Conservation (phyloP, 2,113 vertebrate genomes). For the Tupaia chinensis region DNA sequence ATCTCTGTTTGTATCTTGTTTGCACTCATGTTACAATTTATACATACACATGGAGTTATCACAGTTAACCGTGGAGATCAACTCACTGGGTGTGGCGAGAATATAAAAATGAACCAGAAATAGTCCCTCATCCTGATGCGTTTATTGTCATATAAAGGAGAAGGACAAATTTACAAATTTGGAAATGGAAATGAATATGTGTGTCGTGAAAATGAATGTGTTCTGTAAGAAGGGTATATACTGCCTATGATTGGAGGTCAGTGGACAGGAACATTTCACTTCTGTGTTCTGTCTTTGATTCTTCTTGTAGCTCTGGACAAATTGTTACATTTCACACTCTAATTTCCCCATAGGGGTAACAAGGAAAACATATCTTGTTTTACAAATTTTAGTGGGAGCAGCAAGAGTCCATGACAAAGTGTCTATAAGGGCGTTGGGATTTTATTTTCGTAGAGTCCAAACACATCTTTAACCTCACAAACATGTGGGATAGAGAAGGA, state of each 20-base stretch:
- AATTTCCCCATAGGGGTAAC: not conserved
- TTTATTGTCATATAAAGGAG: not conserved
- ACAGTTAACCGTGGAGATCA: not conserved
- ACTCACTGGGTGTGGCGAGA: not conserved
- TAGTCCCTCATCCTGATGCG: not conserved
- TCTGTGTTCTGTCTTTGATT: conserved; percentile 53
- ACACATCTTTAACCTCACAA: conserved; percentile 46
- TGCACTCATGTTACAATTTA: not conserved
- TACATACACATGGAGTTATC: not conserved
- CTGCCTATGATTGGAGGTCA: not conserved
- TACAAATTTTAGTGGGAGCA: not conserved
- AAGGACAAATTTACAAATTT: not conserved
- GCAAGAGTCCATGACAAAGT: not conserved
- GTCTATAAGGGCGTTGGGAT: not conserved
- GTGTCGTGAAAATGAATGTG: not conserved
- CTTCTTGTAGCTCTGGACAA: not conserved
- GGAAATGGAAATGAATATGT: not conserved
- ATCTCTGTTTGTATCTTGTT: not conserved
- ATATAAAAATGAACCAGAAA: not conserved
- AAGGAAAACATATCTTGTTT: conserved; percentile 56
- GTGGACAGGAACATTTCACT: conserved; percentile 25
- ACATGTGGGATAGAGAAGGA: not conserved
- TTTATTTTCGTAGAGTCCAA: conserved; percentile 37
- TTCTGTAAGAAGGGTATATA: conserved; percentile 7
- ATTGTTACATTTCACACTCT: conserved; percentile 29